Evolutionary conservation across 2,888 invertebrate species (phyloP), one percentile per base, ranked within the genome.

Genomic region (Gortyna flavago): DNA sequence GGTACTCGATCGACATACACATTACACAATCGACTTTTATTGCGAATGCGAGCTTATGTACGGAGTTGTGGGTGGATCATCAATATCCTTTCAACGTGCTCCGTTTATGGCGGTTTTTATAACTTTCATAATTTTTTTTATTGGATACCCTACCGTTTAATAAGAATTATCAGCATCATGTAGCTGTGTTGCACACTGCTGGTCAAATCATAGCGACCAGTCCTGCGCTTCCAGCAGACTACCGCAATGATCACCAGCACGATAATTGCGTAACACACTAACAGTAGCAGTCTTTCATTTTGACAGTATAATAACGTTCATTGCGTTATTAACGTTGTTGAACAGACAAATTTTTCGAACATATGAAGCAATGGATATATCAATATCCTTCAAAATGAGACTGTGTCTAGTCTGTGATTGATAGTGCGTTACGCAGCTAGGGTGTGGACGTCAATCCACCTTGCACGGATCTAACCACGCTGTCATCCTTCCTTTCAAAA

Each of bases 21-120:
- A n/a, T 54, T 61, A 48, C 57, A 73, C n/a, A 59, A 32, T 54
- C 25, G 44, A 3, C 7, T 66, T 66, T 69, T 69, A 69, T 69
- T 81, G 32, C 64, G n/a, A 48, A 61, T 61, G 48, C 25, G n/a
- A 61, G 7, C 18, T 54, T 35, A 35, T 29, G 41, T 41, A n/a
- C 16, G 25, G n/a, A 48, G 5, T 57, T 41, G 41, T 57, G 1
- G 18, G 35, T 62, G 79, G 41, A 18, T 18, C 57, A 38, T 57
- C 21, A 69, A 57, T 57, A n/a, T 29, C 32, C 18, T 64, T 57
- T 2, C 1, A 21, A 48, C 2, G 11, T 38, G 7, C 6, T 41
- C 25, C 1, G 44, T 4, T 72, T n/a, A 48, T n/a, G 13, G 18
- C 8, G 5, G 18, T n/a, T 48, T 18, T 11, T 32, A 18, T 44